A percentile compares a stretch with the other conserved stretches of the same genome.
phyloP scores from a whole-genome alignment of 2,888 invertebrate species.

The Caenorhabditis sp. region DNA sequence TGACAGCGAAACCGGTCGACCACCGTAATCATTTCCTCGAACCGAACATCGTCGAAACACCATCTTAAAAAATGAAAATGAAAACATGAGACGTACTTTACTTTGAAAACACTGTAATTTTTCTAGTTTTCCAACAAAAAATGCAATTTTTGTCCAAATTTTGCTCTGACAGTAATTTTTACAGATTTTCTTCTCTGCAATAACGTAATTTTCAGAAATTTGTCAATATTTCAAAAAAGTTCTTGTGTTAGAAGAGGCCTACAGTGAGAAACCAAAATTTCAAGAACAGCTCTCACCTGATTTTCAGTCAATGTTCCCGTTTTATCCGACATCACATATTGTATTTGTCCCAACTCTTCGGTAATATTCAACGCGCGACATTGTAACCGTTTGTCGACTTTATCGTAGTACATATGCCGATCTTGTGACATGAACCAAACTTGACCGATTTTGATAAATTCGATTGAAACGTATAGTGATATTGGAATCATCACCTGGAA shows the following conservation, averaged over 20 bases:
- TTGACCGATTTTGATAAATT: conserved; percentile 92
- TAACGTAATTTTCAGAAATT: no score
- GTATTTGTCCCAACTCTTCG: conserved; percentile 92
- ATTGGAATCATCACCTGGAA: conserved; percentile 90
- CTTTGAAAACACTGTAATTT: no score
- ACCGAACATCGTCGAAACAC: conserved; percentile 89
- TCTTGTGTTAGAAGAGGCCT: no score
- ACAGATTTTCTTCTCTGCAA: no score
- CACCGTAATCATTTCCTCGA: conserved; percentile 83
- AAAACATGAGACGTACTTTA: no score
- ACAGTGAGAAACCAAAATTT: neutral
- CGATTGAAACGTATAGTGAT: conserved; percentile 93
- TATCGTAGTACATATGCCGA: conserved; percentile 80
- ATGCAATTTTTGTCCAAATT: no score
- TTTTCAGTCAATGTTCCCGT: conserved; percentile 97
- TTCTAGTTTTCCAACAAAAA: no score
- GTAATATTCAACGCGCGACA: conserved; percentile 84
- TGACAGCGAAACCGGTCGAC: conserved; percentile 13
- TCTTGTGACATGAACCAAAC: conserved; percentile 86
- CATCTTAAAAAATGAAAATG: conserved; percentile 77
- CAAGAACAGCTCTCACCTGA: conserved; percentile 72
- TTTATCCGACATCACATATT: conserved; percentile 96
- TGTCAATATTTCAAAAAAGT: no score
- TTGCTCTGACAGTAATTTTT: no score
- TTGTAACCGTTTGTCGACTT: conserved; percentile 82